Percentiles rank a stretch among this genome's conserved stretches.
These are phyloP conservation scores for Drosophila percnosoma DNA, from an alignment of 2,888 invertebrate genomes.

Conservation along the genomic window DNA sequence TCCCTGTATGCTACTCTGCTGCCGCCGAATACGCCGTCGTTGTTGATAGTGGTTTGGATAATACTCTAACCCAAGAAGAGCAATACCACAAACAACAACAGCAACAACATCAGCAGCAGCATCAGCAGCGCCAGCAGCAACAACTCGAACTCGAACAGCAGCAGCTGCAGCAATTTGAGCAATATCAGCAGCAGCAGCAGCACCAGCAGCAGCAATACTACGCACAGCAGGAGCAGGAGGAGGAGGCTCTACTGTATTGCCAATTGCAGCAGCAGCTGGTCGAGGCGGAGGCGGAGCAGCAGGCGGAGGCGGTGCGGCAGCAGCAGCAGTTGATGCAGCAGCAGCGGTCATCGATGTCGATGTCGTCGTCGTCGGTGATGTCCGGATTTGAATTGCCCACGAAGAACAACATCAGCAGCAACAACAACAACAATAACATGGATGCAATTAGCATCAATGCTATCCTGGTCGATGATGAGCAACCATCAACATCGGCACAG, in stretches of 20 bases:
- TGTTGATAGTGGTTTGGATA: conserved; percentile 84
- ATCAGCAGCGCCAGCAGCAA: conserved; percentile 43
- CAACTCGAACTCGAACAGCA: conserved; percentile 46
- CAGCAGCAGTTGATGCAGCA: conserved; percentile 84
- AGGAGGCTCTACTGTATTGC: conserved; percentile 70
- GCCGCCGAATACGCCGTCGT: conserved; percentile 85
- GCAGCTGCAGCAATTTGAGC: conserved; percentile 66
- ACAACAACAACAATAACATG: conserved; percentile 51
- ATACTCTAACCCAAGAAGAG: conserved; percentile 83
- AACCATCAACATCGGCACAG: conserved; percentile 72
- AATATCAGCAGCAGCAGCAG: conserved; percentile 62
- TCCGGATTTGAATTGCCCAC: conserved; percentile 64
- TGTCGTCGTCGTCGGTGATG: conserved; percentile 75
- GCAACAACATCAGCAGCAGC: conserved; percentile 59
- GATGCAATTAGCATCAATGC: conserved; percentile 70
- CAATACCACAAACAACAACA: conserved; percentile 81
- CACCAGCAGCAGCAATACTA: conserved; percentile 52
- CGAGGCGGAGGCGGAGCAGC: conserved; percentile 52
- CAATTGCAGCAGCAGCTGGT: conserved; percentile 70
- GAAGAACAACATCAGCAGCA: conserved; percentile 38
- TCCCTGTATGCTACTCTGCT: conserved; percentile 86
- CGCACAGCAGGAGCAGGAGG: conserved; percentile 54
- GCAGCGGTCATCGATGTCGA: conserved; percentile 84
- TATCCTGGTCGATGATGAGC: conserved; percentile 69
- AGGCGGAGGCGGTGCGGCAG: conserved; percentile 69